These are phyloP conservation scores for Aphodius sticticus DNA, from an alignment of 2,888 invertebrate species.

Conservation along the genomic window DNA sequence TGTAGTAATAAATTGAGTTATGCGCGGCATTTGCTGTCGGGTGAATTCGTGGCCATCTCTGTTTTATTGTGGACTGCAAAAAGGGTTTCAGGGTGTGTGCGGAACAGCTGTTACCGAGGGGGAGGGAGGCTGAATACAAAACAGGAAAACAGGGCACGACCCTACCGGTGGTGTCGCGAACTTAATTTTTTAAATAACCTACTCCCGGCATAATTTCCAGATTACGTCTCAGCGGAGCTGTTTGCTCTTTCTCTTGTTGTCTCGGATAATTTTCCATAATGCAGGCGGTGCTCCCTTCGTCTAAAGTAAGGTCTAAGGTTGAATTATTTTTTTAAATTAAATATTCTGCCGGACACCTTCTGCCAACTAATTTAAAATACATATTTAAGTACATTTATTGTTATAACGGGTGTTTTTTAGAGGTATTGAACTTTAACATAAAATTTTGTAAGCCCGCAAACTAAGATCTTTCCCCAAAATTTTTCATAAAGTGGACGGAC, in stretches of 20 bases:
- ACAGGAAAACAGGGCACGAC: background rate
- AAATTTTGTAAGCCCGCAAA: too few species aligned
- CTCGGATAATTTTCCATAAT: background rate
- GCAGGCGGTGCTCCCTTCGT: background rate
- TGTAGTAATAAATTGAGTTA: slow-evolving; percentile 22
- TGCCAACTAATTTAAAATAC: background rate
- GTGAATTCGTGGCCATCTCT: background rate
- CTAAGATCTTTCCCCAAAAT: too few species aligned
- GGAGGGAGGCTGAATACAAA: background rate
- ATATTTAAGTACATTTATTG: background rate
- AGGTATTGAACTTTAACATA: too few species aligned
- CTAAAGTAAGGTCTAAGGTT: background rate
- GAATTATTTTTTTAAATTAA: background rate
- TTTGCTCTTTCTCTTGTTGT: background rate
- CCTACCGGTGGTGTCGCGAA: background rate
- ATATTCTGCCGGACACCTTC: background rate
- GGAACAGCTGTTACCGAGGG: background rate
- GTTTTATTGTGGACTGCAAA: slow-evolving; percentile 4
- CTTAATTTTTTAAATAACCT: background rate
- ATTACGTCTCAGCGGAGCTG: background rate
- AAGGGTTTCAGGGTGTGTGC: background rate
- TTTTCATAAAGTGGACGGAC: too few species aligned
- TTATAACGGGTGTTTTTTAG: too few species aligned
- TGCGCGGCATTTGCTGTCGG: background rate
- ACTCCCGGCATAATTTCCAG: background rate